Evolutionary conservation across 2,888 invertebrate species (phyloP).

Genomic region (Panzeria rudis): DNA sequence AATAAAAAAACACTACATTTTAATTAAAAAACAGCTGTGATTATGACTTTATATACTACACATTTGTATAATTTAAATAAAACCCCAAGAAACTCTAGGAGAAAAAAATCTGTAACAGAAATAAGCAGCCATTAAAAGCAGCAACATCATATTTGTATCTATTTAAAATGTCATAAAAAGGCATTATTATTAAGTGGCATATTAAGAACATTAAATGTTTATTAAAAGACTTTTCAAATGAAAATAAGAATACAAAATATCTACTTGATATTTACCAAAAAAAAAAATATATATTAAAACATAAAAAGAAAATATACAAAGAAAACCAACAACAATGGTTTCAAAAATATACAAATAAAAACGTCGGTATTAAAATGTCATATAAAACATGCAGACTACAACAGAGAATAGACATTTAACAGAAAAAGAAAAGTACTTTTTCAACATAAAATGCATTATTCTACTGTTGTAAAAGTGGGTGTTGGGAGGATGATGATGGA

Average conservation of each 20-base stretch:
- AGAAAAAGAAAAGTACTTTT: not conserved
- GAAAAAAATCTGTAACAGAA: constrained; percentile 12
- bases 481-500: not conserved
- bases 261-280: constrained; percentile 36
- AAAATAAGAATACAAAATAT: constrained; percentile 27
- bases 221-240: constrained; percentile 56
- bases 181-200: constrained; percentile 71
- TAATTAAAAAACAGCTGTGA: constrained; percentile 70
- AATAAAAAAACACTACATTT: constrained; percentile 17
- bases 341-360: constrained; percentile 49
- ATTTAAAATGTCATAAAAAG: constrained; percentile 71
- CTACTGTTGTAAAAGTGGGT: not conserved
- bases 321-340: constrained; percentile 33
- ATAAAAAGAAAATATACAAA: not conserved
- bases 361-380: constrained; percentile 63
- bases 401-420: constrained; percentile 7
- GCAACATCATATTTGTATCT: constrained; percentile 64
- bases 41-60: constrained; percentile 21
- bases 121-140: constrained; percentile 26
- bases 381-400: constrained; percentile 35
- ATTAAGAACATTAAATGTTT: constrained; percentile 69
- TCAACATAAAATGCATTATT: constrained; percentile 17
- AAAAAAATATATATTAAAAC: constrained; percentile 4
- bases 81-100: not conserved
- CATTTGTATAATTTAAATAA: constrained; percentile 38